Percentiles rank a stretch among this genome's conserved stretches.
Conservation (phyloP, 2,797 vertebrate genomes). For the Yasuhikotakia modesta region DNA sequence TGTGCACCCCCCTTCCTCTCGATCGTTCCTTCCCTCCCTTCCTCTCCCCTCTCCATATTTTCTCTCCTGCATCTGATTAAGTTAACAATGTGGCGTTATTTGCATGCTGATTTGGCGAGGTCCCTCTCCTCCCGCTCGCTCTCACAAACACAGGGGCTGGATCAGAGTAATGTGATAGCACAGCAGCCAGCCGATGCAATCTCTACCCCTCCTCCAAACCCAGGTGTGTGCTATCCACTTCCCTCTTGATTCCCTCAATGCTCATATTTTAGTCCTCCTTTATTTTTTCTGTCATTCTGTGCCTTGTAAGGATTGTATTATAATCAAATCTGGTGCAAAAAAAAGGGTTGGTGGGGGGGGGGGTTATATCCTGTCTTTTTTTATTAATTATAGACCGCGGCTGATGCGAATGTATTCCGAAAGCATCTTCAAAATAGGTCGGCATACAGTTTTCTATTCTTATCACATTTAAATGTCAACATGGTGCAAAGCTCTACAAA, state of each 20-base stretch:
- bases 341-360: constrained; percentile 32
- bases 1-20: constrained; percentile 78
- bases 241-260: constrained; percentile 95
- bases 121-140: constrained; percentile 82
- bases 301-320: constrained; percentile 97
- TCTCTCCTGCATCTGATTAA: constrained; percentile 99
- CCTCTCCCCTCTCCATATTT: constrained; percentile 82
- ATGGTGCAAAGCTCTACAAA: constrained; percentile 88
- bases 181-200: constrained; percentile 99
- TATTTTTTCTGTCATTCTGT: constrained; percentile 73
- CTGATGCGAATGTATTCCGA: constrained; percentile 84
- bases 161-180: constrained; percentile 95
- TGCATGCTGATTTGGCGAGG: constrained; percentile 98
- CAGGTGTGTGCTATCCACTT: constrained; percentile 99
- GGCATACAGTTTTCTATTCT: constrained; percentile 89
- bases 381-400: constrained; percentile 99
- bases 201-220: constrained; percentile 95
- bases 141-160: constrained; percentile 89
- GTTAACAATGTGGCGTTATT: constrained; percentile 99
- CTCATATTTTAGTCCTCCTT: constrained; percentile 78
- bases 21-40: constrained; percentile 79
- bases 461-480: constrained; percentile 92
- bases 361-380: constrained; percentile 79
- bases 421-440: constrained; percentile 88
- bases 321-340: constrained; percentile 96